Evolutionary conservation across 1,140 invertebrate species (phyloP), one percentile per base, ranked within the genome.

Genomic region (Apis dorsata): DNA sequence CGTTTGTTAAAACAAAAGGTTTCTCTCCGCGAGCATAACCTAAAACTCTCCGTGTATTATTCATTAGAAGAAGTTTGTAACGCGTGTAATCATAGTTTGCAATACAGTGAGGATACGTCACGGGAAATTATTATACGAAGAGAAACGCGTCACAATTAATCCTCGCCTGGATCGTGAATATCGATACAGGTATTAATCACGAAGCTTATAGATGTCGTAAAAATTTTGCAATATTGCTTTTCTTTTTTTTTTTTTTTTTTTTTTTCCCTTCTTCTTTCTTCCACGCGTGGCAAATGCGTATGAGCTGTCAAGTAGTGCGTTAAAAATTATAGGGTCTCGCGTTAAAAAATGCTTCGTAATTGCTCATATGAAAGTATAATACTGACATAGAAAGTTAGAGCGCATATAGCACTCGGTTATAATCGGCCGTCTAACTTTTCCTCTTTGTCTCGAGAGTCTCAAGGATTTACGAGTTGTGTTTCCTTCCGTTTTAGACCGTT

Each of bases 361-460:
- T 44, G 72, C 44, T 21, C 62, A 34, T 81, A 81, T 76, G 79
- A 81, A 81, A 81, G 79, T 81, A 81, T 81, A 81, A 81, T 81
- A 13, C 17, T 49, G 79, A 55, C 63, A 76, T 81, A 81, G 79
- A 81, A 81, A 81, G 79, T 75, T 80, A 63, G 69, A 44, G n/a
- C 62, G 53, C 53, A 53, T 62, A 21, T 62, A 13, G 57, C 28
- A 7, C 5, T 21, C 34, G 34, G 62, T 28, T 75, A 44, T n/a
- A 75, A 73, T 75, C 28, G n/a, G 53, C 55, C 49, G 21, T 5
- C 21, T 5, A 76, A 81, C 55, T 81, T 75, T 81, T 81, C 72
- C 34, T 62, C 53, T 81, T 75, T 76, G 71, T 59, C 71, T 57
- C 19, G 70, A 8, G 11, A 11, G 4, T 49, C 71, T 10, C 49